A percentile compares a stretch with the other conserved stretches of the same genome.
Conservation (phyloP, 2,113 vertebrate species). For the Ciconia stormi region DNA sequence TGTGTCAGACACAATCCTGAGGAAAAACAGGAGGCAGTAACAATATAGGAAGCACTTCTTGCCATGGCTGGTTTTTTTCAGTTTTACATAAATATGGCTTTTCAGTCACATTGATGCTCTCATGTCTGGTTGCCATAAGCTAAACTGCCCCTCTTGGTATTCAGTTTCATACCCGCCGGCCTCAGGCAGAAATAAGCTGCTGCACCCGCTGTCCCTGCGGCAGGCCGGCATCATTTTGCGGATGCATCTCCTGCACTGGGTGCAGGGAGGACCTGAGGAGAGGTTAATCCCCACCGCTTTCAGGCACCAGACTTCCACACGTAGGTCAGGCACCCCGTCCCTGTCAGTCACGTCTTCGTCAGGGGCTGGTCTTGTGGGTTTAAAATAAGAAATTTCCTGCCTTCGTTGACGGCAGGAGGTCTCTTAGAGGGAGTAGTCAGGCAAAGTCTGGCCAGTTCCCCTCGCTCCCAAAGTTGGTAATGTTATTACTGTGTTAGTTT, state of each 20-base stretch:
- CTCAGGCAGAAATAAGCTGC: neutral
- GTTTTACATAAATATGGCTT: neutral
- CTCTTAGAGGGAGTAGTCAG: neutral
- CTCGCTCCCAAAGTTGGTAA: neutral
- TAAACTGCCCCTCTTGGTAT: neutral
- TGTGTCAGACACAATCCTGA: neutral
- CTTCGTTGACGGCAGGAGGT: neutral
- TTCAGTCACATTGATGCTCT: neutral
- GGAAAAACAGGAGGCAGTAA: neutral
- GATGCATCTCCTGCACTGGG: accelerated
- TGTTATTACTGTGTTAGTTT: neutral
- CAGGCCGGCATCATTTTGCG: accelerated
- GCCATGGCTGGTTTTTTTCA: neutral
- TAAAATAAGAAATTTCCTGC: neutral
- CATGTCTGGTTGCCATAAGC: neutral
- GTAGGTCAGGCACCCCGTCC: neutral
- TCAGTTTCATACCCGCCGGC: too few relatives aligned
- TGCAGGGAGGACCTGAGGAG: neutral
- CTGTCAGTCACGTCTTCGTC: neutral
- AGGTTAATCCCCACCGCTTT: neutral
- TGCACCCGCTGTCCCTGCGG: neutral
- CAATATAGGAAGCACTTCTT: neutral
- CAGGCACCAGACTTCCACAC: neutral
- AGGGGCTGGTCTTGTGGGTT: neutral
- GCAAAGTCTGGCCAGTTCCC: neutral